Evolutionary conservation across 2,797 vertebrate species (phyloP).

Genomic region (Linurgus olivaceus): DNA sequence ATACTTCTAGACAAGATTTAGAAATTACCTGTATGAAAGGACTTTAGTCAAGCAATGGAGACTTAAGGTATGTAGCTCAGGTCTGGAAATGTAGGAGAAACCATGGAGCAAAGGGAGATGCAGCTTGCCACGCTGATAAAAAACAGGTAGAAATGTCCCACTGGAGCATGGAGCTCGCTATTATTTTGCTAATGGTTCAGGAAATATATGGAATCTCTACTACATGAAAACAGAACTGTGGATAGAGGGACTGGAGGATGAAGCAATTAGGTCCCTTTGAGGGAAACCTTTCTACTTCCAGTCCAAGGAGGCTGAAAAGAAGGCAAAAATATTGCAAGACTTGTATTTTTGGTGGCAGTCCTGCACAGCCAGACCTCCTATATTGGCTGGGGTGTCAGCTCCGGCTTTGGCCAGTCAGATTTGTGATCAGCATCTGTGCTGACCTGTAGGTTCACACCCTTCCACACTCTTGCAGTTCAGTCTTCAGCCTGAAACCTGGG

Average conservation of each 20-base stretch:
- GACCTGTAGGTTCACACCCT: neutral
- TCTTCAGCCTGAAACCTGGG: conserved; percentile 8
- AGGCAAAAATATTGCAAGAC: neutral
- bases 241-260: neutral
- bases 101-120: neutral
- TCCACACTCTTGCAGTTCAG: neutral
- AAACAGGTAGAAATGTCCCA: rapidly evolving
- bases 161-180: neutral
- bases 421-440: neutral
- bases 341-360: neutral
- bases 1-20: neutral
- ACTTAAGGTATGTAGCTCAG: neutral
- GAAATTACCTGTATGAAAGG: neutral
- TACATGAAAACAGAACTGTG: neutral
- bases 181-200: neutral
- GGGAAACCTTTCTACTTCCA: neutral
- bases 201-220: rapidly evolving
- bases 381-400: neutral
- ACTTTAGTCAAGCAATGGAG: neutral
- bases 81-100: neutral
- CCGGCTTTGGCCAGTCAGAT: neutral
- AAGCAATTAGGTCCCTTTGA: neutral
- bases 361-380: neutral
- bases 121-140: neutral
- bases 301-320: neutral